A percentile compares a stretch with the other conserved stretches of the same genome.
phyloP scores from a whole-genome alignment of 2,113 vertebrate genomes.

The Rissa tridactyla region DNA sequence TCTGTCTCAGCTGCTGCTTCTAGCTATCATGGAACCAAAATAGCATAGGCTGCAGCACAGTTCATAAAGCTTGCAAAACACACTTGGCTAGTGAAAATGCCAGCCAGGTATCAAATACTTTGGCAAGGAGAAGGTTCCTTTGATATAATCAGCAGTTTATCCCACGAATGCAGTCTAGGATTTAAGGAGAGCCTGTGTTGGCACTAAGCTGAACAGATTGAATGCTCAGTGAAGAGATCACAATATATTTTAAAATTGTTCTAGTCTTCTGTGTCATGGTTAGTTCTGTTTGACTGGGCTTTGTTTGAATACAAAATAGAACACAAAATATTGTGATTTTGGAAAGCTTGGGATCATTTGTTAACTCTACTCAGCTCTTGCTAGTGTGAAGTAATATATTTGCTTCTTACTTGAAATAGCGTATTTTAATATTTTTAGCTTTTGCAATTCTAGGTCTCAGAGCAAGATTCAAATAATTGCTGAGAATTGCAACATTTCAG shows the following conservation, averaged over 20 bases:
- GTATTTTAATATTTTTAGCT: not conserved
- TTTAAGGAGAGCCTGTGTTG: not conserved
- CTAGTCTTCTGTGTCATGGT: not conserved
- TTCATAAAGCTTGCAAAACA: not conserved
- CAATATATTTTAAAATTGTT: not conserved
- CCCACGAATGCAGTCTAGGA: not conserved
- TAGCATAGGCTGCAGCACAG: not conserved
- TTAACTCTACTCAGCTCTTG: not conserved
- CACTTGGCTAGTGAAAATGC: not conserved
- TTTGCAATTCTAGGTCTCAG: not conserved
- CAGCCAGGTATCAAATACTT: slow-evolving; percentile 30
- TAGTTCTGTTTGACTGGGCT: not conserved
- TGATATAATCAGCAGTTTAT: not conserved
- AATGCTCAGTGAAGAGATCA: not conserved
- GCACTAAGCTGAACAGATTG: not conserved
- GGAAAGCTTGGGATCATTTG: not conserved
- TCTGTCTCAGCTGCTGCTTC: slow-evolving; percentile 18
- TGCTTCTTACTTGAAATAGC: not conserved
- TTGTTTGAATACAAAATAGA: not conserved
- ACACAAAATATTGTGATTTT: not conserved
- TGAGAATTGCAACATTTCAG: not conserved
- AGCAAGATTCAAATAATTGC: not conserved
- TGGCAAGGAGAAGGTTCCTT: not conserved
- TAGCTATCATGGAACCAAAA: not conserved
- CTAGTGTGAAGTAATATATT: not conserved